phyloP scores from a whole-genome alignment of 2,113 vertebrate species.

The Proterorhinus semilunaris region DNA sequence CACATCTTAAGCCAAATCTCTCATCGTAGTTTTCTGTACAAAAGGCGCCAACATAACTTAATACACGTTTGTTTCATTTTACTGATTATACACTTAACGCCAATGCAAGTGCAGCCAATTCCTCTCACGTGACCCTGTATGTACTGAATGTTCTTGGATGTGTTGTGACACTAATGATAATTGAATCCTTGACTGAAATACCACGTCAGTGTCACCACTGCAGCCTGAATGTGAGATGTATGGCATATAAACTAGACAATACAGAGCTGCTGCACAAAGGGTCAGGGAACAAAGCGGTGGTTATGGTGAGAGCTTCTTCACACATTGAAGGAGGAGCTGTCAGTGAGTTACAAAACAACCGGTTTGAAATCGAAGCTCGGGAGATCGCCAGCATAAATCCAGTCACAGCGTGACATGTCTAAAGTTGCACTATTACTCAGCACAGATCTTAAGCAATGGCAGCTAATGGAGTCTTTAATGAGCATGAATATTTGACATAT shows the following conservation, averaged over 20 bases:
- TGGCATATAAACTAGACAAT: neutral
- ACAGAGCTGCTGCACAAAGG: conserved; percentile 10
- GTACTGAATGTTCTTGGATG: neutral
- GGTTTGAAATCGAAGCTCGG: conserved; percentile 21
- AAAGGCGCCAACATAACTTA: no score
- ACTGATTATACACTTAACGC: neutral
- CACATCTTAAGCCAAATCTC: no score
- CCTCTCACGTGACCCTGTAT: neutral
- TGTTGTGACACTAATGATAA: neutral
- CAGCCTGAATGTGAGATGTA: neutral
- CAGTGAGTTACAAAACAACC: conserved; percentile 7
- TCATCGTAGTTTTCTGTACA: no score
- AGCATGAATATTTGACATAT: conserved; percentile 44
- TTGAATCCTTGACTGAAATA: neutral
- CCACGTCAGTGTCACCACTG: neutral
- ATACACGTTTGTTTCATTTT: no score
- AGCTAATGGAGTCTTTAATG: conserved; percentile 46
- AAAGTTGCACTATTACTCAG: conserved; percentile 49
- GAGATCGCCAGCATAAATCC: conserved; percentile 17
- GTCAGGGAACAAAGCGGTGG: conserved; percentile 25
- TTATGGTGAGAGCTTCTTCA: conserved; percentile 18
- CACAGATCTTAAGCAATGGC: conserved; percentile 47
- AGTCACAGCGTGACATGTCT: conserved; percentile 18
- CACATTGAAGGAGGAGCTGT: conserved; percentile 4
- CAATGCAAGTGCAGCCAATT: neutral